A percentile compares a stretch with the other conserved stretches of the same genome.
Conservation (phyloP, 2,113 vertebrate species). For the Mus spicilegus region DNA sequence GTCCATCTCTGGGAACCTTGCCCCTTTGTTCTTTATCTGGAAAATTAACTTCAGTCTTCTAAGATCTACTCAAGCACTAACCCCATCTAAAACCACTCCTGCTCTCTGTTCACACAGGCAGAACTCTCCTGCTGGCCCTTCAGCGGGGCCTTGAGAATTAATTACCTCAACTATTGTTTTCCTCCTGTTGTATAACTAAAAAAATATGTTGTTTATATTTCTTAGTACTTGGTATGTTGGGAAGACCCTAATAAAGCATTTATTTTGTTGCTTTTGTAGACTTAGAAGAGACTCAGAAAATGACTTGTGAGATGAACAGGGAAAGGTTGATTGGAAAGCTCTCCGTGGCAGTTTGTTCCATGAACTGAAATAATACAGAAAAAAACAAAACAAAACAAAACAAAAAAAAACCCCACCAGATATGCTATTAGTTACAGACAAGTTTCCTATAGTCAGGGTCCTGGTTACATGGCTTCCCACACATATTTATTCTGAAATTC, state of each 20-base stretch:
- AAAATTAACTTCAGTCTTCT: constrained; percentile 38
- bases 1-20: background rate
- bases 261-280: constrained; percentile 9
- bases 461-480: background rate
- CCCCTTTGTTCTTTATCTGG: background rate
- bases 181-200: background rate
- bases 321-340: background rate
- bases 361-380: constrained; percentile 21
- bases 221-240: background rate
- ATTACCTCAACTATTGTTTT: background rate
- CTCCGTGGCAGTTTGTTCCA: background rate
- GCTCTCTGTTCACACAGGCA: background rate
- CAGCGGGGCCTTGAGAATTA: background rate
- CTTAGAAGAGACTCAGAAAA: background rate
- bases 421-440: background rate
- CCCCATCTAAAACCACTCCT: background rate
- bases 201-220: constrained; percentile 26
- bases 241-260: constrained; percentile 1
- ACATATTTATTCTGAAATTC: background rate
- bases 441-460: background rate
- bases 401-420: background rate
- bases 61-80: background rate
- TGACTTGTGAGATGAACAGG: background rate
- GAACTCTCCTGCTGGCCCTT: background rate
- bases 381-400: background rate